Base-by-base conservation (phyloP, 1,140 invertebrate genomes). In the Ptiloglossa arizonensis region DNA sequence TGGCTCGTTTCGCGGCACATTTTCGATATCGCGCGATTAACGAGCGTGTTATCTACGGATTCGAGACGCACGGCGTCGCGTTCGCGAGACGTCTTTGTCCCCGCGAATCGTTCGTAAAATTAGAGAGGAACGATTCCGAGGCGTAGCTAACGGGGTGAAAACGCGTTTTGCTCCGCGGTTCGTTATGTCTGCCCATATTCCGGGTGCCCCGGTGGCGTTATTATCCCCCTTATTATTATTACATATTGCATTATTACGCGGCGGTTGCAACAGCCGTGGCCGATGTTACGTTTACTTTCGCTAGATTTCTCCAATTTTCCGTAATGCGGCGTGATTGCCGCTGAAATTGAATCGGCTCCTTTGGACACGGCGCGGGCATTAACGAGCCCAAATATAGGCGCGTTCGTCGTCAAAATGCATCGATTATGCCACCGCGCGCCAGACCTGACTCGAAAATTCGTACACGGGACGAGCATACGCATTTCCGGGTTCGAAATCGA, bases 291-390 rank as follows among this genome's bases (percentile, higher is more conserved):
- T 81, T 88, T 87, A 89, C 89, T 91, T 92, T 91, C 88, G 79
- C 84, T 75, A 86, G 89, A 86, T 91, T 91, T 92, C 90, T 92
- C 91, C 86, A 85, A 89, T 91, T 92, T 92, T 89, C 88, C 78
- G 86, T 89, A 86, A 89, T 89, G 63, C 84, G 32, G 52, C 72
- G 84, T 86, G 88, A 90, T 91, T 89, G 80, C 83, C 27, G 81
- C 66, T 85, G 81, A 89, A 91, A 91, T 90, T 89, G 89, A 87
- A 87, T 88, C 86, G 81, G 79, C 85, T 79, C 76, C 82, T 85
- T 83, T 85, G 80, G 80, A 83, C 59, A 32, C 76, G 57, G 35
- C 80, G 35, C 32, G 22, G 22, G 59, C 38, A 52, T 57, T 73
- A 79, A 73, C 69, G n/a, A 63, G 0, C 32, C 54, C 69, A 71